Conservation (phyloP, 2,797 vertebrate genomes). For the Botia almorhae region DNA sequence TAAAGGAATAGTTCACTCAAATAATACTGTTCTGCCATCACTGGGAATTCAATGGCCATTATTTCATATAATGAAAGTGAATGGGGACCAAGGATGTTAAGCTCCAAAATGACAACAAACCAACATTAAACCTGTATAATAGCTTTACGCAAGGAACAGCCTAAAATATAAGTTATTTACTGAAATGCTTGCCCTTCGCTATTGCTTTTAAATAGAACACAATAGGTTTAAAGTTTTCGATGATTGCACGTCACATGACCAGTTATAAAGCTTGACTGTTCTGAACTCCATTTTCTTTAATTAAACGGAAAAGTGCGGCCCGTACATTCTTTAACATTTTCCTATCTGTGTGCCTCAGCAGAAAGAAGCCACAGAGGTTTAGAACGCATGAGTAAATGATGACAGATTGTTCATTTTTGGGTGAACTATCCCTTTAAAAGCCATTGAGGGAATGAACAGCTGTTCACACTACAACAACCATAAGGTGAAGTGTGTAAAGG, state of each 20-base stretch:
- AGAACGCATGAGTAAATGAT: constrained; percentile 1
- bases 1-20: background rate
- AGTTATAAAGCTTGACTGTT: too few species aligned
- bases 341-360: background rate
- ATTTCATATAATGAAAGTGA: background rate
- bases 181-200: too few species aligned
- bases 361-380: background rate
- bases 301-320: background rate
- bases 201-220: too few species aligned
- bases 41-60: background rate
- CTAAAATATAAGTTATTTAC: too few species aligned
- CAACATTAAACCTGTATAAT: background rate
- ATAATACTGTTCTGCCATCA: background rate
- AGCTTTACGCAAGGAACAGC: too few species aligned
- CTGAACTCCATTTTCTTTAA: background rate
- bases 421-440: background rate
- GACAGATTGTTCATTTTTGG: background rate
- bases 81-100: too few species aligned
- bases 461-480: constrained; percentile 13
- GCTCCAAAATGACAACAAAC: background rate
- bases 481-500: background rate
- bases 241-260: too few species aligned
- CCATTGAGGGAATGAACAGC: background rate
- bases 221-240: too few species aligned
- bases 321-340: background rate